These are phyloP conservation scores for Nematolebias whitei DNA, from an alignment of 2,113 vertebrate species.

Conservation along the genomic window DNA sequence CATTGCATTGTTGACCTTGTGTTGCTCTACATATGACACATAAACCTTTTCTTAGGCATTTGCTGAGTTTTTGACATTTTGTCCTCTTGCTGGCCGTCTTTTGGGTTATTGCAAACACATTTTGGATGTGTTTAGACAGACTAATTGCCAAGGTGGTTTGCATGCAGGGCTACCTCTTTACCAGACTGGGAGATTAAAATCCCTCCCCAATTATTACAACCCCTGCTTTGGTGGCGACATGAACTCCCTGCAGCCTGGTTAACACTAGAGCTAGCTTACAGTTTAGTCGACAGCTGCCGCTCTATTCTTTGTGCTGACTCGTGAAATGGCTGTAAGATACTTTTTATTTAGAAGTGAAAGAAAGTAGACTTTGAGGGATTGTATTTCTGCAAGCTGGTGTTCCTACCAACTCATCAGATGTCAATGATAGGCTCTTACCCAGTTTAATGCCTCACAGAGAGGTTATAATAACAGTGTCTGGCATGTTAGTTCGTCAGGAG, in stretches of 20 bases:
- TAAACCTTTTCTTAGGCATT: too few species aligned
- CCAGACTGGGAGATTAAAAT: slow-evolving; percentile 67
- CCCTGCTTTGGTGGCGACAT: slow-evolving; percentile 47
- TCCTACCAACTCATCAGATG: too few species aligned
- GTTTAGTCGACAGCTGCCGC: slow-evolving; percentile 45
- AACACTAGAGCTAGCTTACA: slow-evolving; percentile 47
- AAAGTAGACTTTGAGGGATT: too few species aligned
- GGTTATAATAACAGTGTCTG: too few species aligned
- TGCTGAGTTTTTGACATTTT: too few species aligned
- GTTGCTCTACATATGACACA: too few species aligned
- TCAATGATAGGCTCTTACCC: too few species aligned
- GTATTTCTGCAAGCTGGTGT: too few species aligned
- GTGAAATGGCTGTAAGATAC: slow-evolving; percentile 9
- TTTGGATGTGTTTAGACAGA: slow-evolving; percentile 64
- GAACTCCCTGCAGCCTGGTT: slow-evolving; percentile 65
- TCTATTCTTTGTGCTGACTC: slow-evolving; percentile 35
- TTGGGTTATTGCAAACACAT: slow-evolving; percentile 64
- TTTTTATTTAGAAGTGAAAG: not conserved
- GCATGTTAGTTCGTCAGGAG: too few species aligned
- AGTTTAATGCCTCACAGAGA: too few species aligned
- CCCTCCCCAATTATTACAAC: slow-evolving; percentile 81
- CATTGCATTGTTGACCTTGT: too few species aligned
- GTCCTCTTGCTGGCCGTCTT: slow-evolving; percentile 5
- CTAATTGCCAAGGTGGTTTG: slow-evolving; percentile 80
- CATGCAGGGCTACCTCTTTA: slow-evolving; percentile 74